These are phyloP conservation scores for Villa cingulata DNA, from an alignment of 2,888 invertebrate species.

Conservation along the genomic window DNA sequence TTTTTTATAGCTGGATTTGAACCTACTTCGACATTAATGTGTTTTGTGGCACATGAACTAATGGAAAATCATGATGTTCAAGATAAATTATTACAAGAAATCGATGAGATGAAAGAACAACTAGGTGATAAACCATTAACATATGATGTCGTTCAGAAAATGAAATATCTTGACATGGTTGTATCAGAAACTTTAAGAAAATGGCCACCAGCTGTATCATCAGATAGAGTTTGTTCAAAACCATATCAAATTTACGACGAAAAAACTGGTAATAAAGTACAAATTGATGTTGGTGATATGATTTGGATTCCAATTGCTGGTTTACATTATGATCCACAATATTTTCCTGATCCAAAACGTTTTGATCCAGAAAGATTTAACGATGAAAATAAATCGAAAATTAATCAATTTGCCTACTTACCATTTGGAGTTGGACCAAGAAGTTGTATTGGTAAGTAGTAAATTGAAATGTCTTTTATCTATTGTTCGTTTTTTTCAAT, in stretches of 20 bases:
- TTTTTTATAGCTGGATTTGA: slow-evolving; percentile 47
- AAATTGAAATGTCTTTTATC: no score
- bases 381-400: slow-evolving; percentile 41
- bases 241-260: slow-evolving; percentile 34
- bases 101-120: slow-evolving; percentile 36
- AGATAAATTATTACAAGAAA: slow-evolving; percentile 40
- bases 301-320: slow-evolving; percentile 34
- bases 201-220: slow-evolving; percentile 38
- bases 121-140: slow-evolving; percentile 37
- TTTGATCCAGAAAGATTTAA: slow-evolving; percentile 48
- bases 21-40: slow-evolving; percentile 33
- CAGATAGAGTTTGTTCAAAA: slow-evolving; percentile 41
- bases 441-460: slow-evolving; percentile 44
- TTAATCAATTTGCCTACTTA: slow-evolving; percentile 36
- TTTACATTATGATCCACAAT: slow-evolving; percentile 40
- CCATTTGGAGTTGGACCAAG: slow-evolving; percentile 48
- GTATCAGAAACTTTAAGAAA: slow-evolving; percentile 40
- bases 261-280: slow-evolving; percentile 19
- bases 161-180: slow-evolving; percentile 45
- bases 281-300: slow-evolving; percentile 23
- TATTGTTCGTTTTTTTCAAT: no score
- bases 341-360: slow-evolving; percentile 40
- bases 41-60: slow-evolving; percentile 43
- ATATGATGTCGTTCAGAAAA: slow-evolving; percentile 41
- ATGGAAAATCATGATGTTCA: slow-evolving; percentile 45